Base-by-base conservation (phyloP, 2,888 invertebrate species). In the Acanthosepion esculentum region DNA sequence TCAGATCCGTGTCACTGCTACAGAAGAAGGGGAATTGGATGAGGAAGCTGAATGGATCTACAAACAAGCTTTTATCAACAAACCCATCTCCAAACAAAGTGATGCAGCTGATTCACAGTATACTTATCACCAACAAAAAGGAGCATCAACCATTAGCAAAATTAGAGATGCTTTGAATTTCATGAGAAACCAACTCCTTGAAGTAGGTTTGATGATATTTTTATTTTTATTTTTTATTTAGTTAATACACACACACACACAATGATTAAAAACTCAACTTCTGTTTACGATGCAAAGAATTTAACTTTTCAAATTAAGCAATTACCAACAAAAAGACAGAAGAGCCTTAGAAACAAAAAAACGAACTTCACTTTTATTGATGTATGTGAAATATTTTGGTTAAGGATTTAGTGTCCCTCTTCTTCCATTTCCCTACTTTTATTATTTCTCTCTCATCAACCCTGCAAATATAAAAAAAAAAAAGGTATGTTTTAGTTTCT, bases 1-100 rank as follows among this genome's bases (percentile, higher is more conserved):
- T 3, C 98, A 98, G 96, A 98, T 99, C 92, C 99, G 99, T 0
- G 98, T 99, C 7, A 98, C 98, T 0, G 97, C 98, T 41, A 97
- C 97, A 26, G 98, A 97, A 93, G 97, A 98, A 91, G 97, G 97
- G 10, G 99, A 99, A 97, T 97, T 99, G 91, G 98, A 99, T 94
- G 98, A 99, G 94, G 99, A 99, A 97, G 99, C 99, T 0, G 98
- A 99, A 96, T 99, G 99, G 99, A 99, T 99, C 95, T 99, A 99
- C 97, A 98, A 98, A 96, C 98, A 99, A 97, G 99, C 99, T 0
- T 99, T 99, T 98, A 98, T 98, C 96, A 98, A 98, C 96, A 98
- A 98, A 0, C 98, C 98, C 0, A 98, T 99, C 4, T 99, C 99
- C 0, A 98, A 98, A 95, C 99, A 99, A 97, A 98, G 97, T 91